phyloP scores from a whole-genome alignment of 2,888 invertebrate species.

The Mylabris sibirica region DNA sequence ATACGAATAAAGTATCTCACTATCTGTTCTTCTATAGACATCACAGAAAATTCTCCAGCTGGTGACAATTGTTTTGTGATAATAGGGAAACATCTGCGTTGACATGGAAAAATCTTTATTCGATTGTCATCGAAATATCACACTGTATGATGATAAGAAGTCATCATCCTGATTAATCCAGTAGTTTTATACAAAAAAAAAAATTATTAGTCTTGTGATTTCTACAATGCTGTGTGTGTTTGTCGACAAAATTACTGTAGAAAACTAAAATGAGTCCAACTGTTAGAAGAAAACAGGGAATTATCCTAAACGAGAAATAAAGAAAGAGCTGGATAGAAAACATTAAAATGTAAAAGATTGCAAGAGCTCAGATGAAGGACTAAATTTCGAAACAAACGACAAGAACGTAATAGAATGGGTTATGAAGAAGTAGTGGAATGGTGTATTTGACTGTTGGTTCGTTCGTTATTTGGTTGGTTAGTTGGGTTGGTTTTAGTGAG shows the following conservation, averaged over 20 bases:
- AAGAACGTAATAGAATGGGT: background rate
- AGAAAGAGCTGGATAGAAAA: background rate
- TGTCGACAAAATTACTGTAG: background rate
- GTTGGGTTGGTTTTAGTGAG: background rate
- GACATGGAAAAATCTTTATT: conserved; percentile 48
- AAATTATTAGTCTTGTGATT: background rate
- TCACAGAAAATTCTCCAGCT: background rate
- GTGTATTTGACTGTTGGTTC: background rate
- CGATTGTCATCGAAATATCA: conserved; percentile 38
- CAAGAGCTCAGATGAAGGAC: background rate
- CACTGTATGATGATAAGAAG: background rate
- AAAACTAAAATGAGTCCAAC: background rate
- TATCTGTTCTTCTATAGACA: background rate
- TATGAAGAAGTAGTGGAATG: background rate
- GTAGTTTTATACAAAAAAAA: background rate
- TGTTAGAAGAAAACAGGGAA: background rate
- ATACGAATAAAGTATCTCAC: background rate
- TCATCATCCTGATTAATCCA: background rate
- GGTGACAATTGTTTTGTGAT: conserved; percentile 37
- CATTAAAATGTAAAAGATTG: conserved; percentile 15
- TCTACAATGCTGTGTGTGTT: background rate
- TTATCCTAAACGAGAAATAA: background rate
- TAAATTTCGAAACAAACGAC: conserved; percentile 14
- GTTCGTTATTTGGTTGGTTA: background rate
- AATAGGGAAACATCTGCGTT: conserved; percentile 47